These are phyloP conservation scores for Thalassaphorura encarpata DNA, from an alignment of 1,140 invertebrate genomes.

Conservation along the genomic window DNA sequence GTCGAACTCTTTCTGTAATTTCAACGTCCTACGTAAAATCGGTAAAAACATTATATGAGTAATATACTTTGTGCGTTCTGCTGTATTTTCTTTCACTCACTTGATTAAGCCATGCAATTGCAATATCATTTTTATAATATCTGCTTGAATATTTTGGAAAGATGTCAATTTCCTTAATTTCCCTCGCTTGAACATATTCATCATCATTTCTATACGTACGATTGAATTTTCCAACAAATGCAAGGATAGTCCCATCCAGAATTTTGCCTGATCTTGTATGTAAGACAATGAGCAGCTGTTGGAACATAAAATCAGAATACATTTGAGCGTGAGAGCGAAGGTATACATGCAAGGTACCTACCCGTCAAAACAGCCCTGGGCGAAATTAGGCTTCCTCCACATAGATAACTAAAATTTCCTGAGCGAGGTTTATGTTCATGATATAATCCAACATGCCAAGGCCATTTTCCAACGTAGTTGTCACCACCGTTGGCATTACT, in stretches of 20 bases:
- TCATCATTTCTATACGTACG: slow-evolving; percentile 4
- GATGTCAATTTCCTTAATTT: slow-evolving; percentile 1
- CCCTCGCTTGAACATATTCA: neutral
- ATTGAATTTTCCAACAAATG: slow-evolving; percentile 6
- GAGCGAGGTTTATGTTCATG: slow-evolving; percentile 13
- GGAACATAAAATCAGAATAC: neutral
- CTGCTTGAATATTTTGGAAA: neutral
- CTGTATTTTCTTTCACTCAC: neutral
- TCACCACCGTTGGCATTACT: too few species aligned
- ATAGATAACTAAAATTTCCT: slow-evolving; percentile 10
- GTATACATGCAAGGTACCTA: too few species aligned
- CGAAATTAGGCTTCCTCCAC: slow-evolving; percentile 9
- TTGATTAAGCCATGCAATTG: neutral
- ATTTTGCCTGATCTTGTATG: neutral
- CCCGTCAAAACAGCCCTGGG: slow-evolving; percentile 10
- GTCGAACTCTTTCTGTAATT: slow-evolving; percentile 3
- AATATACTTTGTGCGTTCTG: neutral
- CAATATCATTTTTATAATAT: slow-evolving; percentile 7
- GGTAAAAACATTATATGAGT: neutral
- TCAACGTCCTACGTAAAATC: neutral
- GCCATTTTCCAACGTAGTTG: slow-evolving; percentile 13
- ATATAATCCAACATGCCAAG: slow-evolving; percentile 16
- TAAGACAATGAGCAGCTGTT: slow-evolving; percentile 9
- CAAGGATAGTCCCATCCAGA: neutral
- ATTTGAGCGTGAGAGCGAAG: too few species aligned